Evolutionary conservation across 2,797 vertebrate genomes (phyloP).

Genomic region (Loriculus beryllinus): DNA sequence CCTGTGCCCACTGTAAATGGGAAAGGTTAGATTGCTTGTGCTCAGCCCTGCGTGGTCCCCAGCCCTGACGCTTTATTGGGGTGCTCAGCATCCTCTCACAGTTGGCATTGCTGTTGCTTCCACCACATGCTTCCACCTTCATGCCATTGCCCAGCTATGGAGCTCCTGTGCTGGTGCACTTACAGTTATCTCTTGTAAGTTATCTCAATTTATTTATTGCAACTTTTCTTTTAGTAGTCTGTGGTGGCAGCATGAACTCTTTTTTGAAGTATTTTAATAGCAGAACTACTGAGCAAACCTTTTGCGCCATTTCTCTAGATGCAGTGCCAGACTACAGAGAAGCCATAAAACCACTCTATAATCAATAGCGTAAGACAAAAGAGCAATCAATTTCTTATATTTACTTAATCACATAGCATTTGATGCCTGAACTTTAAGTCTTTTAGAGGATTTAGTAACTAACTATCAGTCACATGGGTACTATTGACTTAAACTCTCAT

Average conservation of each 20-base stretch:
- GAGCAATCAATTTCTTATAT: constrained; percentile 28
- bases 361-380: constrained; percentile 35
- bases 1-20: fast-evolving
- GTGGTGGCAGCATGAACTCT: not conserved
- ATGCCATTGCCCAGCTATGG: fast-evolving
- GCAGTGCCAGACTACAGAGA: not conserved
- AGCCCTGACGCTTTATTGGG: fast-evolving
- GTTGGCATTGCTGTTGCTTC: too few relatives aligned
- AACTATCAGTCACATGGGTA: constrained; percentile 41
- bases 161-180: not conserved
- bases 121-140: not conserved
- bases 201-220: not conserved
- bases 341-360: constrained; percentile 8
- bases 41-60: fast-evolving
- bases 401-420: constrained; percentile 34
- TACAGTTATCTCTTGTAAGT: not conserved
- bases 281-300: not conserved
- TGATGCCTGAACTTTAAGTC: constrained; percentile 39
- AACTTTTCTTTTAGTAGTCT: not conserved
- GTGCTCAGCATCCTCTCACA: not conserved
- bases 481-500: constrained; percentile 43
- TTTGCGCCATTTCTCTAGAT: not conserved
- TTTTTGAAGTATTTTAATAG: not conserved
- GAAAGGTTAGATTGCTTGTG: not conserved
- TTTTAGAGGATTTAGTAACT: constrained; percentile 37